These are phyloP conservation scores for Astatoreochromis straeleni DNA, from an alignment of 2,113 vertebrate species.

Conservation along the genomic window DNA sequence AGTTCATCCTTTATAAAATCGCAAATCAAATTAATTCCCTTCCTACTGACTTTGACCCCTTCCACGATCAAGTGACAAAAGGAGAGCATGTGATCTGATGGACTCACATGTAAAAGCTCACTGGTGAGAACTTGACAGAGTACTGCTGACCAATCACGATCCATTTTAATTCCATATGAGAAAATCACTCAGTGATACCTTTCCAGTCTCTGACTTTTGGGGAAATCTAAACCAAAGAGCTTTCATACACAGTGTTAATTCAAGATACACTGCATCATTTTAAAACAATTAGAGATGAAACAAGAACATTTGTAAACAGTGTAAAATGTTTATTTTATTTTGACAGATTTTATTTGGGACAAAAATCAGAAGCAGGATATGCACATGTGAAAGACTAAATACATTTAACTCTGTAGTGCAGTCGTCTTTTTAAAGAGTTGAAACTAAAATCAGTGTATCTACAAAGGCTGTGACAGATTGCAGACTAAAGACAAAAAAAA, in stretches of 20 bases:
- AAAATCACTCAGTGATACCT: not conserved
- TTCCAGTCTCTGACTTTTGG: not conserved
- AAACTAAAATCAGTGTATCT: not conserved
- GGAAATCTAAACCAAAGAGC: not conserved
- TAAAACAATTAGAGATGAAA: not conserved
- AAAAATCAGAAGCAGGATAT: not conserved
- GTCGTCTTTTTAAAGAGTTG: not conserved
- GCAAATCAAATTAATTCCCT: conserved; percentile 39
- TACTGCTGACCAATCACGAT: not conserved
- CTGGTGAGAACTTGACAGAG: not conserved
- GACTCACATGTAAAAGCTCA: not conserved
- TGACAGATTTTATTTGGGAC: not conserved
- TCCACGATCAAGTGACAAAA: conserved; percentile 9
- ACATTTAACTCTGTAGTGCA: not conserved
- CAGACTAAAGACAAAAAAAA: not conserved
- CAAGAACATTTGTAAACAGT: not conserved
- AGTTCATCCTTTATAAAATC: not conserved
- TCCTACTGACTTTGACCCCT: conserved; percentile 31
- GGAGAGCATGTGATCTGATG: conserved; percentile 12
- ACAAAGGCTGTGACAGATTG: not conserved
- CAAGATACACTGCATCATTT: not conserved
- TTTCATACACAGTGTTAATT: not conserved
- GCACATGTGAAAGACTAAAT: not conserved
- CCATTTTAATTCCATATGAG: conserved; percentile 3
- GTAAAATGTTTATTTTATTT: not conserved